These are phyloP conservation scores for Stictonetta naevosa DNA, from an alignment of 2,113 vertebrate genomes.

Conservation along the genomic window DNA sequence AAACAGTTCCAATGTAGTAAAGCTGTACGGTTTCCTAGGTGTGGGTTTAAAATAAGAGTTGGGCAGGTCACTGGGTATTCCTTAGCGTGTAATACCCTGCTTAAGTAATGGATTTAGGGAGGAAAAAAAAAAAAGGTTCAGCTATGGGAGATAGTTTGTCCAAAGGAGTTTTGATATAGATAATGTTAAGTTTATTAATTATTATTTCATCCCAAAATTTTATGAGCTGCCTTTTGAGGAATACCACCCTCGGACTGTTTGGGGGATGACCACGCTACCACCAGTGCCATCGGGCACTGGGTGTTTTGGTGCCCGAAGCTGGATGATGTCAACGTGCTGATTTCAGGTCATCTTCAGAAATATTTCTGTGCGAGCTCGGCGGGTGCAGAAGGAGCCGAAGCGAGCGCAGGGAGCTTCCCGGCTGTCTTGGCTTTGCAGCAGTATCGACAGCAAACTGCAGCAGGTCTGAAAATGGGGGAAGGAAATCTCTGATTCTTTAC, in stretches of 20 bases:
- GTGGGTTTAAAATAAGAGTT: background rate
- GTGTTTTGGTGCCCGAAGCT: background rate
- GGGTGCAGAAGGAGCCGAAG: background rate
- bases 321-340: background rate
- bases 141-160: background rate
- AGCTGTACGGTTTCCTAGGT: background rate
- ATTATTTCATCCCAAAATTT: background rate
- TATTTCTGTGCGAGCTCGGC: background rate
- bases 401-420: rapidly evolving
- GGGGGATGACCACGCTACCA: background rate
- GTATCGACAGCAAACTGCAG: background rate
- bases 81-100: background rate
- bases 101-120: background rate
- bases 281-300: background rate
- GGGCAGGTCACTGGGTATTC: background rate
- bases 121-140: background rate
- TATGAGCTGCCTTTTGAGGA: background rate
- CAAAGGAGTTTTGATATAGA: background rate
- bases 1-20: background rate
- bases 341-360: background rate
- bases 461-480: background rate
- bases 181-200: background rate
- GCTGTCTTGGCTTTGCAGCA: rapidly evolving
- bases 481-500: background rate
- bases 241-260: rapidly evolving